A percentile compares a stretch with the other conserved stretches of the same genome.
phyloP scores from a whole-genome alignment of 2,113 vertebrate genomes.

The Oryzias melastigma region DNA sequence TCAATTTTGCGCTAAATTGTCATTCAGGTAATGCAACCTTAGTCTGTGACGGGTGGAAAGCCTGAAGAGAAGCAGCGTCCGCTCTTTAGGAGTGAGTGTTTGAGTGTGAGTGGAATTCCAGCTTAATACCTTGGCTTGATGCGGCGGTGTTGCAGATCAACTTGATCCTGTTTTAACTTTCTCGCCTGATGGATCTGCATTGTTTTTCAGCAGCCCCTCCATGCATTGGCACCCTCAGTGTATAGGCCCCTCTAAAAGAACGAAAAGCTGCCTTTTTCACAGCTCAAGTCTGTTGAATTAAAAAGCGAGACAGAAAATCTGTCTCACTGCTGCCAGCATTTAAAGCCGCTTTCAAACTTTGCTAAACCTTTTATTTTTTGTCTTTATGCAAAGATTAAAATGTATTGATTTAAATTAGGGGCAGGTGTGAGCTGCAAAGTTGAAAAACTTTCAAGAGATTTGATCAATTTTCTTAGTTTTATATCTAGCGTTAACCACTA shows the following conservation, averaged over 20 bases:
- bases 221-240: background rate
- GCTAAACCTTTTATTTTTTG: background rate
- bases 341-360: constrained; percentile 4
- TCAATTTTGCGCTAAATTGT: background rate
- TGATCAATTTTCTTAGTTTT: too few species aligned
- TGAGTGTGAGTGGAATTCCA: background rate
- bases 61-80: background rate
- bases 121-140: background rate
- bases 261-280: background rate
- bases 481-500: too few species aligned
- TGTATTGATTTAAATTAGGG: too few species aligned
- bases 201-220: background rate
- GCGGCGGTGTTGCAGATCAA: background rate
- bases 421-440: too few species aligned
- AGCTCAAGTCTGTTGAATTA: background rate
- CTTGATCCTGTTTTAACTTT: constrained; percentile 3
- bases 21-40: background rate
- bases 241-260: background rate
- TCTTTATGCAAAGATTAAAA: background rate
- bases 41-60: background rate
- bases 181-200: background rate
- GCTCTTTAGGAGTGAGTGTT: background rate
- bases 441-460: too few species aligned
- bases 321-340: constrained; percentile 5
- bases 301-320: background rate